A percentile compares a stretch with the other conserved stretches of the same genome.
Conservation (phyloP, 2,888 invertebrate species). For the Sturmia bella region DNA sequence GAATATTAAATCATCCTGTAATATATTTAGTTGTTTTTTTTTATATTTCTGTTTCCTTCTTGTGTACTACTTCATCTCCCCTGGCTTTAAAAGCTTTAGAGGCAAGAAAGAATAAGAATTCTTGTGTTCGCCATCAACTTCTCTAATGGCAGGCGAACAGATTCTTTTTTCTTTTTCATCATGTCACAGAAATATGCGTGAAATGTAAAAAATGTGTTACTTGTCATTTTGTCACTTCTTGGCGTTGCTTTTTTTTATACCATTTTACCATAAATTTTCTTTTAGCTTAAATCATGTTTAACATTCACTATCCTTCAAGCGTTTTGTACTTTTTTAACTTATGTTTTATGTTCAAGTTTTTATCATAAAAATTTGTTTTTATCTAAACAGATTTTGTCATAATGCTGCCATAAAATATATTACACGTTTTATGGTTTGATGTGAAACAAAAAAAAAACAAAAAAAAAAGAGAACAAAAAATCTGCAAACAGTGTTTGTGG, state of each 20-base stretch:
- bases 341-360: conserved; percentile 44
- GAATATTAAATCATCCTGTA: conserved; percentile 2
- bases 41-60: not conserved
- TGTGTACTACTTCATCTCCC: not conserved
- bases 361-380: conserved; percentile 47
- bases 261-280: conserved; percentile 9
- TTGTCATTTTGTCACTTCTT: conserved; percentile 67
- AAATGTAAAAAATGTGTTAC: conserved; percentile 68
- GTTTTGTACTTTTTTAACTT: conserved; percentile 28
- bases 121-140: conserved; percentile 31
- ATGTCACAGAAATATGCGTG: conserved; percentile 66
- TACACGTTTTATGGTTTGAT: conserved; percentile 49
- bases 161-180: conserved; percentile 8
- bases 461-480: no score
- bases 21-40: conserved; percentile 23
- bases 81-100: not conserved
- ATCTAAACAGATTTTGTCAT: conserved; percentile 67
- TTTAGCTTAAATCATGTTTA: conserved; percentile 54
- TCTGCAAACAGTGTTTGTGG: conserved; percentile 28
- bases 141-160: conserved; percentile 14
- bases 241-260: conserved; percentile 17
- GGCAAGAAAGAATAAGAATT: conserved; percentile 45
- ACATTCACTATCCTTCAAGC: conserved; percentile 56
- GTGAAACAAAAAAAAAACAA: conserved; percentile 37
- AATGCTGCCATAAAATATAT: conserved; percentile 66